Evolutionary conservation across 2,888 invertebrate genomes (phyloP), one percentile per base, ranked within the genome.

Genomic region (Spisula solida): DNA sequence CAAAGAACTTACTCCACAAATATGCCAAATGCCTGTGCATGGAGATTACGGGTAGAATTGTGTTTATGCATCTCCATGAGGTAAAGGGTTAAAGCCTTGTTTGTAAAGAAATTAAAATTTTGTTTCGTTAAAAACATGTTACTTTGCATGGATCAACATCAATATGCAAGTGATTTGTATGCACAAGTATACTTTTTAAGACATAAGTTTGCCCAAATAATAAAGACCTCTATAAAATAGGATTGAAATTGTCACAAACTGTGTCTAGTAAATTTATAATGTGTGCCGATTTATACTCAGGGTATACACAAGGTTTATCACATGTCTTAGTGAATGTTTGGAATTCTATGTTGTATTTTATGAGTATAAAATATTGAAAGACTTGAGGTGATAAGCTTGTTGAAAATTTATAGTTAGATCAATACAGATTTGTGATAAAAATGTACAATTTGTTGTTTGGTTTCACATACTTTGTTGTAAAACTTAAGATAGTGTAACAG

Each of bases 361-460:
- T 75, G 12, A 75, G 14, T 34, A 31, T 75, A 31, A 31, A 18
- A 34, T 75, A 31, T 75, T 75, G 31, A 34, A 75, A 34, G 18
- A 75, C 18, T 18, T 18, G n/a, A 34, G 34, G 29, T 75, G 75
- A 75, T 75, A 75, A 75, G 75, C 75, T 75, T 31, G 75, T 75
- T 34, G 25, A 75, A 34, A 75, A 31, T 70, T 75, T 34, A 75
- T 75, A 14, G 75, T 18, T 75, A 31, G 75, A 75, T 75, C 75
- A 75, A 75, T 75, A 34, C 34, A 75, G 34, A 31, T 75, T 16
- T 14, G 31, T 75, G 75, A 75, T 75, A 75, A 75, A 75, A 31
- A 75, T 75, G 75, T 31, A 75, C 75, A 31, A 75, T 75, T 75
- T 75, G 31, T 75, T 34, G 75, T 75, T 75, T 75, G 75, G 75